Conservation (phyloP, 2,797 vertebrate genomes). For the Acanthis flammea region DNA sequence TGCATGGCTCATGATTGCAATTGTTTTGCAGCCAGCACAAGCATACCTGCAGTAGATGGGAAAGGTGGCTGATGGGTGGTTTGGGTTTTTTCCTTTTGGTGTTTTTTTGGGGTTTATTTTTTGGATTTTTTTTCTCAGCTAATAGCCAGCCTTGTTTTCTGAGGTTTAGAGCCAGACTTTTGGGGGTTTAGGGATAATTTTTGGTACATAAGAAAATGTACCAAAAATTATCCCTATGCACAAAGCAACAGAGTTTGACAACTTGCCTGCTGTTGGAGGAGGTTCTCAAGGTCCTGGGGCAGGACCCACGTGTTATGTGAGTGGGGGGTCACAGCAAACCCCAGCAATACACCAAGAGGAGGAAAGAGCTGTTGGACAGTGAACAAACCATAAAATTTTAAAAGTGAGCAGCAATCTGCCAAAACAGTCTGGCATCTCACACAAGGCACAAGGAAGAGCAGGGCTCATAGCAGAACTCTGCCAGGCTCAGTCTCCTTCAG, state of each 20-base stretch:
- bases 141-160: not conserved
- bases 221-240: too few species aligned
- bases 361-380: fast-evolving
- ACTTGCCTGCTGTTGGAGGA: fast-evolving
- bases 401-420: not conserved
- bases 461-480: not conserved
- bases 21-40: not conserved
- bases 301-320: fast-evolving
- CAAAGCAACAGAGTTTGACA: not conserved
- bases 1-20: not conserved
- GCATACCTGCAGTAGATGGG: not conserved
- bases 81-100: not conserved
- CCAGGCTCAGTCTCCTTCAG: not conserved
- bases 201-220: not conserved
- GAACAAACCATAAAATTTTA: not conserved
- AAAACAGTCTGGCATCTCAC: not conserved
- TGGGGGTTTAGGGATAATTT: not conserved
- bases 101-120: not conserved
- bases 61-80: not conserved
- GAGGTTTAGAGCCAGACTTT: not conserved
- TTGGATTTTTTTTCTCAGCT: fast-evolving
- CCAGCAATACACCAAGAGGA: not conserved
- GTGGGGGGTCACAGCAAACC: not conserved
- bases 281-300: not conserved
- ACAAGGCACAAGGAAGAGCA: not conserved